phyloP scores from a whole-genome alignment of 2,888 invertebrate genomes.

The Hyles lineata region DNA sequence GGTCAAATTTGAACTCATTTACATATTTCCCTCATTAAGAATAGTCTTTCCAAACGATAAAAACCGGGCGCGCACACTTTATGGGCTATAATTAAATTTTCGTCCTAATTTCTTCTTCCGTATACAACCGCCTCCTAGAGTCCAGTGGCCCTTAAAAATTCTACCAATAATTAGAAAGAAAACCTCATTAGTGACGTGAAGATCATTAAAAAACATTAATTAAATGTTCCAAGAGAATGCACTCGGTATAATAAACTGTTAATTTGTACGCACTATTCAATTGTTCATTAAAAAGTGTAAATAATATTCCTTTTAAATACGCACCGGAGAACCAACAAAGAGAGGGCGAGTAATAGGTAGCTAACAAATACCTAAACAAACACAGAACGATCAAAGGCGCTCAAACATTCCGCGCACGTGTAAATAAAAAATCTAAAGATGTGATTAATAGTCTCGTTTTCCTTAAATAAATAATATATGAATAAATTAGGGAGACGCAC shows the following conservation, averaged over 20 bases:
- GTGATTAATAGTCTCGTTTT: slow-evolving; percentile 83
- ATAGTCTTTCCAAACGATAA: not conserved
- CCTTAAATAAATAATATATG: slow-evolving; percentile 84
- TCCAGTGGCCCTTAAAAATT: slow-evolving; percentile 15
- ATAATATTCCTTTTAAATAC: slow-evolving; percentile 41
- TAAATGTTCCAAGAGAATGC: slow-evolving; percentile 23
- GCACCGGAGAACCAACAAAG: slow-evolving; percentile 49
- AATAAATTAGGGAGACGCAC: slow-evolving; percentile 80
- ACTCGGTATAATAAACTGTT: slow-evolving; percentile 18
- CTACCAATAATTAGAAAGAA: slow-evolving; percentile 20
- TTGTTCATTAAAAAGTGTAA: slow-evolving; percentile 30
- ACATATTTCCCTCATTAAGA: slow-evolving; percentile 16
- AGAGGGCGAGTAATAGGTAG: slow-evolving; percentile 58
- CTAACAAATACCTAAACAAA: slow-evolving; percentile 70
- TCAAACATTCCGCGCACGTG: slow-evolving; percentile 68
- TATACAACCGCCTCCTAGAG: slow-evolving; percentile 1
- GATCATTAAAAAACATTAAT: slow-evolving; percentile 25
- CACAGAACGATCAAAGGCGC: slow-evolving; percentile 69
- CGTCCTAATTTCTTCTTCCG: slow-evolving; percentile 16
- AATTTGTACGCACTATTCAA: slow-evolving; percentile 22
- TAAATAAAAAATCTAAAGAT: slow-evolving; percentile 82
- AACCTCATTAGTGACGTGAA: slow-evolving; percentile 24
- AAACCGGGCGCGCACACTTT: not conserved
- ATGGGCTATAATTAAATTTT: slow-evolving; percentile 15
- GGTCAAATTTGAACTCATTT: slow-evolving; percentile 1